Evolutionary conservation across 2,888 invertebrate genomes (phyloP).

Genomic region (Agonopterix subpropinquella): DNA sequence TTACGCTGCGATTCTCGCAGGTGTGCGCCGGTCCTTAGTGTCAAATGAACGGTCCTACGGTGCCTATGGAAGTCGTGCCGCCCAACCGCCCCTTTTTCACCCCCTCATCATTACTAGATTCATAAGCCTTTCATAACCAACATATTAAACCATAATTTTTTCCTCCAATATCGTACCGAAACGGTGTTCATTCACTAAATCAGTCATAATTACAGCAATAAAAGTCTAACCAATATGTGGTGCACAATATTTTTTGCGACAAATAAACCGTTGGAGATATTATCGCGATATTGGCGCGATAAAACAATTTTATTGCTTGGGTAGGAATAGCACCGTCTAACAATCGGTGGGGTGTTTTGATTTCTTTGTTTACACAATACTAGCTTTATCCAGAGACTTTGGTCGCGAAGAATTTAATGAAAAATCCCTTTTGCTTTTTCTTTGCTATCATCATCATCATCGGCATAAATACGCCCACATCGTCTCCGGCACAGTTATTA

Average conservation of each 20-base stretch:
- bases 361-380: too few relatives aligned
- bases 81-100: too few relatives aligned
- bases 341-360: neutral
- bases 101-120: neutral
- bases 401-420: too few relatives aligned
- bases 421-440: too few relatives aligned
- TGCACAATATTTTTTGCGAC: slow-evolving; percentile 13
- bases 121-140: slow-evolving; percentile 5
- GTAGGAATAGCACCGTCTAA: slow-evolving; percentile 24
- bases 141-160: neutral
- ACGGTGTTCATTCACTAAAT: slow-evolving; percentile 25
- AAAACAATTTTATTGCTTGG: slow-evolving; percentile 37
- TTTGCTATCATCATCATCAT: too few relatives aligned
- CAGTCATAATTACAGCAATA: slow-evolving; percentile 34
- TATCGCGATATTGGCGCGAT: slow-evolving; percentile 32
- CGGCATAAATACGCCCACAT: too few relatives aligned
- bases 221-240: slow-evolving; percentile 17
- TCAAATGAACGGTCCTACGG: too few relatives aligned
- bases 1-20: too few relatives aligned
- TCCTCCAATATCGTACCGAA: slow-evolving; percentile 1
- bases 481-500: too few relatives aligned
- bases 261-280: slow-evolving; percentile 32
- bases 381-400: too few relatives aligned
- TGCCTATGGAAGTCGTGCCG: too few relatives aligned
- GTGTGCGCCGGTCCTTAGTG: too few relatives aligned